Evolutionary conservation across 2,797 vertebrate genomes (phyloP).

Genomic region (Apogon hyalosoma): DNA sequence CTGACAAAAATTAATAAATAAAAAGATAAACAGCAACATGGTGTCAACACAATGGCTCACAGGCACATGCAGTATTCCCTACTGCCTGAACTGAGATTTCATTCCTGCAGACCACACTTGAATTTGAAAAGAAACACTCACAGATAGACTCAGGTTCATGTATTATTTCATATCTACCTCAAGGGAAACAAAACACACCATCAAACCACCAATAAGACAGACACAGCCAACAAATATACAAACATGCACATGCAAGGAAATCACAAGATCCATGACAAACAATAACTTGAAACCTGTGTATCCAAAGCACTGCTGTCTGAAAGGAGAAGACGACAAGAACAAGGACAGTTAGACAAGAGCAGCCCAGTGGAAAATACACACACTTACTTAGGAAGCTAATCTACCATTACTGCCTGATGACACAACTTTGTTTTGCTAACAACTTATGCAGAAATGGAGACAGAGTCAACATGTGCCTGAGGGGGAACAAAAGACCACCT

Average conservation of each 20-base stretch:
- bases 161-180: constrained; percentile 4
- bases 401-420: constrained; percentile 26
- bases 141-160: background rate
- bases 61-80: constrained; percentile 83
- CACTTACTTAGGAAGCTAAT: constrained; percentile 38
- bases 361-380: constrained; percentile 38
- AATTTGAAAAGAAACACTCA: constrained; percentile 29
- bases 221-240: constrained; percentile 26
- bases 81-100: constrained; percentile 56
- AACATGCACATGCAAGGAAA: constrained; percentile 60
- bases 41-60: constrained; percentile 44
- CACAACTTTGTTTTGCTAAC: constrained; percentile 49
- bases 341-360: constrained; percentile 82
- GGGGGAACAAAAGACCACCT: constrained; percentile 33
- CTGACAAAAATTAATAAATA: constrained; percentile 62
- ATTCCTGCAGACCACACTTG: constrained; percentile 32
- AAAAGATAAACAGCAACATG: constrained; percentile 73
- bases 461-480: constrained; percentile 33
- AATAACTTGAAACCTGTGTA: constrained; percentile 93
- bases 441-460: constrained; percentile 60
- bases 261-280: constrained; percentile 62
- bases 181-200: constrained; percentile 9
- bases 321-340: constrained; percentile 88
- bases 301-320: constrained; percentile 97
- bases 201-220: constrained; percentile 21